Evolutionary conservation across 2,113 vertebrate genomes (phyloP).

Genomic region (Tenrec ecaudatus): DNA sequence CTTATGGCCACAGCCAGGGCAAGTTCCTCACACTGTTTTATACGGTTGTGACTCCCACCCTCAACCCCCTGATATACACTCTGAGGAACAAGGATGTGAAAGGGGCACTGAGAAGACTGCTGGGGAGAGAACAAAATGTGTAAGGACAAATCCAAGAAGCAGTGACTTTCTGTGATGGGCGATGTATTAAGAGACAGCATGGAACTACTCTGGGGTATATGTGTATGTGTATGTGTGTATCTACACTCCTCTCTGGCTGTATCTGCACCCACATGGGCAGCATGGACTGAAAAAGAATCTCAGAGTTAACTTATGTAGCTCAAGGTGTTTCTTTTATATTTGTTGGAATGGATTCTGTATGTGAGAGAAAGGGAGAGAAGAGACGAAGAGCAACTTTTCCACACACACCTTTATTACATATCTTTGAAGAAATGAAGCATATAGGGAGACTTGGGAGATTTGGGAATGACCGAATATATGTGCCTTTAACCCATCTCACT

Average conservation of each 20-base stretch:
- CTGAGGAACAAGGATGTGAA: slow-evolving; percentile 56
- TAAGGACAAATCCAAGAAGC: neutral
- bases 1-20: neutral
- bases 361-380: neutral
- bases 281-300: neutral
- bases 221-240: too few relatives aligned
- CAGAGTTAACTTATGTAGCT: neutral
- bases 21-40: slow-evolving; percentile 52
- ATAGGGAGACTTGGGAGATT: neutral
- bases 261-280: neutral
- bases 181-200: neutral
- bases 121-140: neutral
- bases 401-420: neutral
- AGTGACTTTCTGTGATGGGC: neutral
- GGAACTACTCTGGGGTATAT: neutral
- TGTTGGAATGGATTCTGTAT: neutral
- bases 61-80: slow-evolving; percentile 56
- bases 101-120: neutral
- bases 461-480: neutral
- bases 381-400: neutral
- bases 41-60: slow-evolving; percentile 39
- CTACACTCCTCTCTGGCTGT: neutral
- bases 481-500: neutral
- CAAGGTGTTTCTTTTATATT: neutral
- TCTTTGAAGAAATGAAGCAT: neutral